phyloP scores from a whole-genome alignment of 2,888 invertebrate genomes.

The Machimus atricapillus region DNA sequence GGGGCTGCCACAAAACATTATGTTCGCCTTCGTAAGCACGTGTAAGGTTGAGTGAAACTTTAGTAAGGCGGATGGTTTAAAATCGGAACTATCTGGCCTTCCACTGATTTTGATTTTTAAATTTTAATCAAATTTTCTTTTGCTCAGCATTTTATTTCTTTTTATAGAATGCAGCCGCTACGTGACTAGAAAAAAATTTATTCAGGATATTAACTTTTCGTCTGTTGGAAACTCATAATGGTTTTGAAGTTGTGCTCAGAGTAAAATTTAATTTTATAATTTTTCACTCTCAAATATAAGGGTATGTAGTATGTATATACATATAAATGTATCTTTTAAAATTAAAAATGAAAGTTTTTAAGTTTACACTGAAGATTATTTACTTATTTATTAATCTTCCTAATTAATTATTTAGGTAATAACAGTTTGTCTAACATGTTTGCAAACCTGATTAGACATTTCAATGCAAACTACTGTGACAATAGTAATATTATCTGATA shows the following conservation, averaged over 20 bases:
- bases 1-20: neutral
- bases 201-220: neutral
- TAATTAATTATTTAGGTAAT: too few relatives aligned
- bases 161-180: neutral
- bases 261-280: neutral
- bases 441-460: too few relatives aligned
- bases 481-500: too few relatives aligned
- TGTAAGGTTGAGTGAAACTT: neutral
- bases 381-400: too few relatives aligned
- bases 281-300: too few relatives aligned
- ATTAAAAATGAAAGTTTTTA: too few relatives aligned
- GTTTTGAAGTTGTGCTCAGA: neutral
- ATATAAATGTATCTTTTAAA: too few relatives aligned
- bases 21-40: neutral
- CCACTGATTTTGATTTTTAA: neutral
- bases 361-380: too few relatives aligned
- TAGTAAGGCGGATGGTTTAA: neutral
- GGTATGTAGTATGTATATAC: too few relatives aligned
- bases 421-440: too few relatives aligned
- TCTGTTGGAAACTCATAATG: neutral
- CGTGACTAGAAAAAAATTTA: neutral
- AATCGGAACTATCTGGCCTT: neutral
- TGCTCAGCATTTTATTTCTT: neutral
- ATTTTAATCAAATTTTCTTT: neutral
- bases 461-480: too few relatives aligned